Percentiles rank a stretch among this genome's conserved stretches.
These are phyloP conservation scores for Nasonia giraulti DNA, from an alignment of 1,140 invertebrate species.

Conservation along the genomic window DNA sequence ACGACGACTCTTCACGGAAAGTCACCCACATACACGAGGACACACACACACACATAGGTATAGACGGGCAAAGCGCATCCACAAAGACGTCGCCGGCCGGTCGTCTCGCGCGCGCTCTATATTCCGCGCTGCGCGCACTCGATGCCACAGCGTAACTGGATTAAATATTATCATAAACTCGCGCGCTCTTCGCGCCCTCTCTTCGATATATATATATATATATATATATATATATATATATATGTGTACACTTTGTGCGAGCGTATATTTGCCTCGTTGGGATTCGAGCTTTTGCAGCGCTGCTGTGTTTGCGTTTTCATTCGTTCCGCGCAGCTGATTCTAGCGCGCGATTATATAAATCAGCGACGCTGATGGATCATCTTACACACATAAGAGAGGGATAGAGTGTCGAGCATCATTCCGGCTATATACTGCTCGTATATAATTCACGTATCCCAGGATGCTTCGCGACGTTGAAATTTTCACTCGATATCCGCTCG, in stretches of 20 bases:
- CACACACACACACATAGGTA: background rate
- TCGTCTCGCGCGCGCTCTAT: background rate
- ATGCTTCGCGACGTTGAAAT: background rate
- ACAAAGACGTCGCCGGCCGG: slow-evolving; percentile 1
- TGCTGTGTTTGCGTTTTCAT: no score
- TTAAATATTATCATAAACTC: slow-evolving; percentile 47
- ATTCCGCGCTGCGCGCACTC: slow-evolving; percentile 5
- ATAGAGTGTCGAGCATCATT: no score
- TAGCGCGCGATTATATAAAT: no score
- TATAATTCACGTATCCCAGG: background rate
- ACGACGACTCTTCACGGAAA: background rate
- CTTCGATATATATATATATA: no score
- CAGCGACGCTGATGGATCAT: no score
- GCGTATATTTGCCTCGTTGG: no score
- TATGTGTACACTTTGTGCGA: no score
- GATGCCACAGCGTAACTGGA: slow-evolving; percentile 21
- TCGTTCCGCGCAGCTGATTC: no score
- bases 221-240: no score
- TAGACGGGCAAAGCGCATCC: background rate
- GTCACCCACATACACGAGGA: no score
- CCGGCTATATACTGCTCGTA: background rate
- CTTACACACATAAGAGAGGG: no score
- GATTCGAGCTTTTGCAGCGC: no score
- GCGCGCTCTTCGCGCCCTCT: background rate
- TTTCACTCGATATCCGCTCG: background rate